Conservation (phyloP, 1,140 invertebrate genomes). For the Orchestia grillus region DNA sequence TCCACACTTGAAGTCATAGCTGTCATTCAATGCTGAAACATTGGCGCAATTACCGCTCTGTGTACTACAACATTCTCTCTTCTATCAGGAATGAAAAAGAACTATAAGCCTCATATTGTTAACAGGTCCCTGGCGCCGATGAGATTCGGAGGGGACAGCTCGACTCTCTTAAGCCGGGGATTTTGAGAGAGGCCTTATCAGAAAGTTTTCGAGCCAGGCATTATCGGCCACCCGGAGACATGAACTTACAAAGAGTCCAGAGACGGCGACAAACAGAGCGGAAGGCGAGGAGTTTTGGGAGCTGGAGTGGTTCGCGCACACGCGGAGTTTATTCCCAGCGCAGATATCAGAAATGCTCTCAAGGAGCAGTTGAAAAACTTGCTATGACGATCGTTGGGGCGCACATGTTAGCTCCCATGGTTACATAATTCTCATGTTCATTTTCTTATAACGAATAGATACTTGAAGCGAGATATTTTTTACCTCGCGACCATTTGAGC, state of each 20-base stretch:
- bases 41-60: background rate
- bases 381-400: background rate
- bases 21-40: background rate
- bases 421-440: background rate
- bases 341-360: background rate
- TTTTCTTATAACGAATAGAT: background rate
- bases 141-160: background rate
- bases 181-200: constrained; percentile 20
- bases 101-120: background rate
- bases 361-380: background rate
- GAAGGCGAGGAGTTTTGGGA: background rate
- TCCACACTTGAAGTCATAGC: background rate
- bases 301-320: background rate
- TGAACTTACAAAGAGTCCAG: background rate
- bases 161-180: constrained; percentile 14
- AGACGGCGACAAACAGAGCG: background rate
- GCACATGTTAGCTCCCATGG: background rate
- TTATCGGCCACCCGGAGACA: background rate
- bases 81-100: background rate
- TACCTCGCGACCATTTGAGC: too few relatives aligned
- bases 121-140: background rate
- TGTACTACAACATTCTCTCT: background rate
- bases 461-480: background rate
- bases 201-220: constrained; percentile 18
- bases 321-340: background rate